Evolutionary conservation across 2,113 vertebrate species (phyloP), one percentile per base, ranked within the genome.

Genomic region (Thalassarche chlororhynchos): DNA sequence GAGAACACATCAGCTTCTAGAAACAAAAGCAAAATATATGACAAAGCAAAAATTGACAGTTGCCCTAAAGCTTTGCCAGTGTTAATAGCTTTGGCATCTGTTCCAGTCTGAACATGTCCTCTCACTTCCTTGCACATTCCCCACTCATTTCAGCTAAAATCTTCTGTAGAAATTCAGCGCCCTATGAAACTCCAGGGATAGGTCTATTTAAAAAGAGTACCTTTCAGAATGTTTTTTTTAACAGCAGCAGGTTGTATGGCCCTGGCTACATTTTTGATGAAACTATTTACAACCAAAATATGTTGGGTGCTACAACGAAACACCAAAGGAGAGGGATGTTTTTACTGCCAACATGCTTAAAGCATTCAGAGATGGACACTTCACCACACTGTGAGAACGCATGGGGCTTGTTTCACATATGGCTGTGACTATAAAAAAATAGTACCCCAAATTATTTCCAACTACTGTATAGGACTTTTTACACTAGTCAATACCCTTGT

Each of bases 1-100:
- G 93, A 95, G 84, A 96, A 91, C 77, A 77, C 23, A 91, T 92
- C 70, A 91, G 70, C 84, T 91, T 91, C 74, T 42, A 72, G 77
- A 87, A 96, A 90, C 26, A 76, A 89, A 92, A 89, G 71, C 31
- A 80, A 89, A 96, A 95, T 61, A 82, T n/a, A 69, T 32, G 84
- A 97, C 77, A 93, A 94, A 91, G 93, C 66, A 96, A 96, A 95
- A 82, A 49, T 79, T 94, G 81, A 90, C 91, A 96, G 89, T 51
- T 96, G 81, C 66, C 81, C 87, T 94, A 87, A 77, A 88, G 78
- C 91, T 93, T 85, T 93, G 87, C 46, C 78, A 95, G 49, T 74
- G 89, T 93, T 91, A 96, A 97, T 7, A 95, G 84, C 81, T 96
- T 51, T 79, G 91, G 93, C 94, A 97, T 94, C 94, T 96, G 94